Percentiles rank a stretch among this genome's conserved stretches.
Evolutionary conservation across 92 coral and sea anemone genomes (phyloP).

Genomic region (Umimayanthus kanabou): DNA sequence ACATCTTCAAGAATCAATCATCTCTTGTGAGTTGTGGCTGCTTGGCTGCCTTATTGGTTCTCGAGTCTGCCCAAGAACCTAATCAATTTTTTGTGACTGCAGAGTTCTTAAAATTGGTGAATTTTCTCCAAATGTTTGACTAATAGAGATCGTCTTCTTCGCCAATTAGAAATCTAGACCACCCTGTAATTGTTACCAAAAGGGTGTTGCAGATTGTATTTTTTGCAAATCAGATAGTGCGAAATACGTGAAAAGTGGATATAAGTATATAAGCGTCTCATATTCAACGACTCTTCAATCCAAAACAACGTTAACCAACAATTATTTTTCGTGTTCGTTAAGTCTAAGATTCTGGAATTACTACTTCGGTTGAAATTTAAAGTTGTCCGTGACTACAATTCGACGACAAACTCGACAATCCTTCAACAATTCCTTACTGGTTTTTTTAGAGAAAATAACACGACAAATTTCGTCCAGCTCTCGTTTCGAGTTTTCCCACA

Average conservation of each 20-base stretch:
- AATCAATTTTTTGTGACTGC: not conserved
- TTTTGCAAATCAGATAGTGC: not conserved
- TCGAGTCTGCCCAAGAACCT: not conserved
- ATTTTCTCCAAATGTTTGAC: not conserved
- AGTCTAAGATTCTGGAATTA: conserved; percentile 6
- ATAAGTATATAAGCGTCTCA: not conserved
- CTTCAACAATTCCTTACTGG: not conserved
- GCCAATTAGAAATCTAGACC: not conserved
- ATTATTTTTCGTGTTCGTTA: not conserved
- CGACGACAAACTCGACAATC: not conserved
- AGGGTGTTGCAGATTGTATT: not conserved
- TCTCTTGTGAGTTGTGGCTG: not conserved
- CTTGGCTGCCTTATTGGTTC: not conserved
- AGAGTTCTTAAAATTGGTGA: not conserved
- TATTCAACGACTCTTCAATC: no score
- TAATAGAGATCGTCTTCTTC: not conserved
- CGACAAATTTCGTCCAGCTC: not conserved
- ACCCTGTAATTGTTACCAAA: not conserved
- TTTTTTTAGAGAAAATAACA: not conserved
- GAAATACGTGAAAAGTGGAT: not conserved
- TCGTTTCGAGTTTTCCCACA: not conserved
- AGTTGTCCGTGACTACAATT: not conserved
- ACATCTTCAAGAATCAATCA: not conserved
- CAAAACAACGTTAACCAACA: not conserved
- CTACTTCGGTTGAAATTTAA: not conserved